Conservation (phyloP, 2,888 invertebrate species). For the Netelia melanura region DNA sequence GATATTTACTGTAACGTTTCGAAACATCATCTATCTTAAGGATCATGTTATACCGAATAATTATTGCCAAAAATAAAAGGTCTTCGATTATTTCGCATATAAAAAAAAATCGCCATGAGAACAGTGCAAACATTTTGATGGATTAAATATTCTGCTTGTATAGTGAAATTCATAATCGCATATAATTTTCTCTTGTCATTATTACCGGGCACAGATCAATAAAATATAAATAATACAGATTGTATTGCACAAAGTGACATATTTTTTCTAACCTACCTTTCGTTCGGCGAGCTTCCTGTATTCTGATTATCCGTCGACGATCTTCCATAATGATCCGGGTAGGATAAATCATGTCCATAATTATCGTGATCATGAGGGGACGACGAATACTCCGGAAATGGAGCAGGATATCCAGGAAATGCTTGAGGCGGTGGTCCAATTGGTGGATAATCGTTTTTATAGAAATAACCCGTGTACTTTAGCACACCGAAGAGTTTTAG, state of each 20-base stretch:
- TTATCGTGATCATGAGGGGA: constrained; percentile 55
- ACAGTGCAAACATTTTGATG: too few relatives aligned
- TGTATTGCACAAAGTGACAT: background rate
- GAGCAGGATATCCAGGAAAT: constrained; percentile 47
- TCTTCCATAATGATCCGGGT: constrained; percentile 52
- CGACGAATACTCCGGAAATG: constrained; percentile 35
- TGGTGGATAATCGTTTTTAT: constrained; percentile 63
- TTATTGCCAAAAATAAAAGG: too few relatives aligned
- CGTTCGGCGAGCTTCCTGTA: background rate
- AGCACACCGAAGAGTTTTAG: constrained; percentile 70
- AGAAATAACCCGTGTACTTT: constrained; percentile 62
- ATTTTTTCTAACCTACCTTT: constrained; percentile 21
- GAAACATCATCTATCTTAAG: too few relatives aligned
- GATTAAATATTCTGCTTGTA: too few relatives aligned
- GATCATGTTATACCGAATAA: too few relatives aligned
- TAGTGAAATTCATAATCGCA: too few relatives aligned
- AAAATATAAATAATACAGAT: background rate
- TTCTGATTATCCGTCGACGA: constrained; percentile 5
- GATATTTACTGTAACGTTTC: too few relatives aligned
- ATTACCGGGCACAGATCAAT: background rate
- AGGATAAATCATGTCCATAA: constrained; percentile 63
- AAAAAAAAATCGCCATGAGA: too few relatives aligned
- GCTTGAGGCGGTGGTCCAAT: constrained; percentile 48
- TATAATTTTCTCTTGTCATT: too few relatives aligned
- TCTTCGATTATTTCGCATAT: too few relatives aligned